phyloP scores from a whole-genome alignment of 2,113 vertebrate species.

The Heptranchias perlo region DNA sequence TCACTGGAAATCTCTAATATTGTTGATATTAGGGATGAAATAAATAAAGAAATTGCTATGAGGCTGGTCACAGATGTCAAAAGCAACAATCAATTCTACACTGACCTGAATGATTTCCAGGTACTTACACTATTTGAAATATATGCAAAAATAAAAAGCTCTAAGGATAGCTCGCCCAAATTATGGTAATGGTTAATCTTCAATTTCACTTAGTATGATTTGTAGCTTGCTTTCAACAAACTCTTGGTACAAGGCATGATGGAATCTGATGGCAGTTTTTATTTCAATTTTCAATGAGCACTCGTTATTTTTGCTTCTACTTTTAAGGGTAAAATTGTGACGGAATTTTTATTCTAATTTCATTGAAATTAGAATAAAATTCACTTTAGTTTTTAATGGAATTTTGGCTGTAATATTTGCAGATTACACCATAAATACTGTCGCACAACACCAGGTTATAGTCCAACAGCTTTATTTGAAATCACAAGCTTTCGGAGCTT shows the following conservation, averaged over 20 bases:
- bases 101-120: slow-evolving; percentile 90
- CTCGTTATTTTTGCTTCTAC: background rate
- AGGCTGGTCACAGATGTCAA: slow-evolving; percentile 72
- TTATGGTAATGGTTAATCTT: background rate
- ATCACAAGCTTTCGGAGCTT: too few species aligned
- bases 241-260: background rate
- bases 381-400: background rate
- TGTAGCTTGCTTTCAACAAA: background rate
- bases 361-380: background rate
- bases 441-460: too few species aligned
- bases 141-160: background rate
- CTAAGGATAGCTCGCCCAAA: background rate
- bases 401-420: background rate
- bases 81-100: slow-evolving; percentile 74
- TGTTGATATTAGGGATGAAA: slow-evolving; percentile 82
- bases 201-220: background rate
- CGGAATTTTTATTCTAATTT: background rate
- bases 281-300: background rate
- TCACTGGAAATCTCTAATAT: slow-evolving; percentile 79
- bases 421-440: too few species aligned
- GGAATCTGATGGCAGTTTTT: background rate
- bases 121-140: slow-evolving; percentile 49
- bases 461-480: too few species aligned
- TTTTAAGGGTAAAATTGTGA: background rate
- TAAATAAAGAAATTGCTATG: slow-evolving; percentile 85